Evolutionary conservation across 2,113 vertebrate genomes (phyloP), one percentile per base, ranked within the genome.

Genomic region (Hyla sarda): DNA sequence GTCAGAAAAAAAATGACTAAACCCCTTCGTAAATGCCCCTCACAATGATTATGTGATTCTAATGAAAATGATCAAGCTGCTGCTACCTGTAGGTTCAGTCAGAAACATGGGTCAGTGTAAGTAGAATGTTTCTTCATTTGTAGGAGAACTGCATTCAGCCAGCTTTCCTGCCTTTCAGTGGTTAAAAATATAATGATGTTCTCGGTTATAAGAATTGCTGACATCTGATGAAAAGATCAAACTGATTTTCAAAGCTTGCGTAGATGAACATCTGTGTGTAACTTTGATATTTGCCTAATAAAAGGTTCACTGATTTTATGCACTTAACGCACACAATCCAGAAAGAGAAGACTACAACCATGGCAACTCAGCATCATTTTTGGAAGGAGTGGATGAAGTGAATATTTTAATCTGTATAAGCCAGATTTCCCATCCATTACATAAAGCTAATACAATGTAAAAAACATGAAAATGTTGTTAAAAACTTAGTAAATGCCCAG

Each of bases 211-310:
- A 17, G 71, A 75, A 60, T 74, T 13, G 54, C 82, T 72, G 65
- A 75, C 50, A 58, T 84, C 50, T 41, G 82, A 84, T 54, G 71
- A 84, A 84, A 84, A 74, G 82, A 74, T 73, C 82, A 84, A 60
- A 74, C 32, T 73, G 71, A 75, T 58, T 84, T 54, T 62, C 82
- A 75, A 60, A 84, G 82, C 82, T 75, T 84, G 71, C 71, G 71
- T 58, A 84, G 52, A 74, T 58, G 82, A 74, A 72, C 50, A 58
- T 84, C 82, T 74, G 65, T 74, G 82, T 73, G 67, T 74, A 52
- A 74, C 82, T 81, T 81, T 74, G 71, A 84, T 84, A 84, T 84
- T 84, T 84, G 82, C 30, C 82, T 74, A 75, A 84, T 84, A 75
- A 84, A 84, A 47, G 82, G 82, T 83, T 84, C 82, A 84, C 69